These are phyloP conservation scores for Andrena minutula DNA, from an alignment of 2,888 invertebrate genomes.

Conservation along the genomic window DNA sequence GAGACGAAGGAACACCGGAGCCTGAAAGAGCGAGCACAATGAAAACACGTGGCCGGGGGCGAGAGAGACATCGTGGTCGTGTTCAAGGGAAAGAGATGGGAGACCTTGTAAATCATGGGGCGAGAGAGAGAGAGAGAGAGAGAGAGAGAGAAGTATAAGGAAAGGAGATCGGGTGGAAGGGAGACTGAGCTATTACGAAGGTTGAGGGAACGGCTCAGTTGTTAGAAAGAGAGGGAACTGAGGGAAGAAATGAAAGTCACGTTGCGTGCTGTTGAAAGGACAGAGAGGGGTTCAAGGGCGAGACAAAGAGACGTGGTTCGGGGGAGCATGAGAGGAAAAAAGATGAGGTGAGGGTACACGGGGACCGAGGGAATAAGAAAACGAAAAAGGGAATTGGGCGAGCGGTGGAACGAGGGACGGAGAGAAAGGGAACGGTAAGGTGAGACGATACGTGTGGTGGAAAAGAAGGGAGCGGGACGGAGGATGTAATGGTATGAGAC, in stretches of 20 bases:
- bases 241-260: slow-evolving; percentile 51
- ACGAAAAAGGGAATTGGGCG: slow-evolving; percentile 8
- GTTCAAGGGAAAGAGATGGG: slow-evolving; percentile 3
- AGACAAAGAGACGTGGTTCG: slow-evolving; percentile 31
- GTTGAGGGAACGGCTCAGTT: slow-evolving; percentile 41
- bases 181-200: slow-evolving; percentile 48
- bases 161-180: neutral
- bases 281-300: slow-evolving; percentile 50
- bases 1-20: slow-evolving; percentile 44
- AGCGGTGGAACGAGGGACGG: slow-evolving; percentile 1
- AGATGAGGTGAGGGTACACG: neutral
- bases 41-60: slow-evolving; percentile 42
- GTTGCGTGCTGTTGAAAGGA: slow-evolving; percentile 38
- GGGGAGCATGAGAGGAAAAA: slow-evolving; percentile 4
- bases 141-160: neutral
- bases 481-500: slow-evolving; percentile 13
- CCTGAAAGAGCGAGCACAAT: slow-evolving; percentile 53
- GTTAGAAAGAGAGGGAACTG: slow-evolving; percentile 25
- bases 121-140: slow-evolving; percentile 12
- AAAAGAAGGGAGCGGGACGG: slow-evolving; percentile 16
- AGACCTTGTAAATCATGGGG: slow-evolving; percentile 26
- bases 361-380: neutral
- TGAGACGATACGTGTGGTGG: slow-evolving; percentile 16
- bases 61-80: slow-evolving; percentile 30
- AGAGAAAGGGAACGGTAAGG: slow-evolving; percentile 21